These are phyloP conservation scores for Chironomus striatipennis DNA, from an alignment of 1,140 invertebrate genomes.

Conservation along the genomic window DNA sequence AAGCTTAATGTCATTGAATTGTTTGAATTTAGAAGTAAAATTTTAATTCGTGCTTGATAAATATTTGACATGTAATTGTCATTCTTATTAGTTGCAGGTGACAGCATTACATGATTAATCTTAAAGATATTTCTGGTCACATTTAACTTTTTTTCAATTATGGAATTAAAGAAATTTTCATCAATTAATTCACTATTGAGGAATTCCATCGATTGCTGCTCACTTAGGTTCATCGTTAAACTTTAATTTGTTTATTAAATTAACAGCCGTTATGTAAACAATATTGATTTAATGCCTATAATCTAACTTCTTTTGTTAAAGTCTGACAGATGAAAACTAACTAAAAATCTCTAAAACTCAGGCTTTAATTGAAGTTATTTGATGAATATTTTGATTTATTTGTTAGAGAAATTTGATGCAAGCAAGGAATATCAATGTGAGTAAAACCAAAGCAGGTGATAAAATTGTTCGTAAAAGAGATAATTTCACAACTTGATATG, in stretches of 20 bases:
- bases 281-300: no score
- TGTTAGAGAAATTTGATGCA: no score
- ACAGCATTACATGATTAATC: not conserved
- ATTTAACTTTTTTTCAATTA: not conserved
- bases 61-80: not conserved
- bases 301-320: no score
- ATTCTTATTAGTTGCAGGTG: not conserved
- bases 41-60: not conserved
- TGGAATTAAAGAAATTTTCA: not conserved
- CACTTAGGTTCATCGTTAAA: not conserved
- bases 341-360: not conserved
- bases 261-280: no score
- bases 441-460: no score
- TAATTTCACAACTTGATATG: no score
- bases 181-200: not conserved
- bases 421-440: no score
- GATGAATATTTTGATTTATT: no score
- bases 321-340: not conserved
- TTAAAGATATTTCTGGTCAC: not conserved
- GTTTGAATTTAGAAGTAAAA: not conserved
- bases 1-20: not conserved
- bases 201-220: not conserved
- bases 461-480: no score
- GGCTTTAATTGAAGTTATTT: no score
- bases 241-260: no score